A percentile compares a stretch with the other conserved stretches of the same genome.
These are phyloP conservation scores for Bombyx mandarina DNA, from an alignment of 1,140 invertebrate genomes.

Conservation along the genomic window DNA sequence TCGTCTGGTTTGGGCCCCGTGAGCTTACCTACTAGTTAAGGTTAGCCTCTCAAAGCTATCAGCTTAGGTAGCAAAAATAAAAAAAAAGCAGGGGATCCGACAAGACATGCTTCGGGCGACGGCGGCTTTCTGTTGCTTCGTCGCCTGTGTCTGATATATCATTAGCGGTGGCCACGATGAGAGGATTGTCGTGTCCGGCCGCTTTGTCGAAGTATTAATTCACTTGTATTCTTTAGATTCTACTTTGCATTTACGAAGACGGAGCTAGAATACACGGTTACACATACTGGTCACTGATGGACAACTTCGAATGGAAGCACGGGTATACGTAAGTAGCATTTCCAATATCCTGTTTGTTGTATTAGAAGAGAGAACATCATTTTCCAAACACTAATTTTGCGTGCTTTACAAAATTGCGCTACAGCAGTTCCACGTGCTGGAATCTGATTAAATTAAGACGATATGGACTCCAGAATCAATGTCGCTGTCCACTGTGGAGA, in stretches of 20 bases:
- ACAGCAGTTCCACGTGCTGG: not conserved
- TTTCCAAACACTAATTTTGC: not conserved
- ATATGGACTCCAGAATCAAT: not conserved
- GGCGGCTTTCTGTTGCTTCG: not conserved
- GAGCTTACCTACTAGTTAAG: too few species aligned
- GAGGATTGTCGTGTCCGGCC: too few species aligned
- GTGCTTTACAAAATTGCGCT: not conserved
- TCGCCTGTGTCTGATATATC: slow-evolving; percentile 16
- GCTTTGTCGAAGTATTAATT: too few species aligned
- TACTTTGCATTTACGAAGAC: slow-evolving; percentile 12
- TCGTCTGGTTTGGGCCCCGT: too few species aligned
- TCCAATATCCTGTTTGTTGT: not conserved
- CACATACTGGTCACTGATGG: slow-evolving; percentile 68
- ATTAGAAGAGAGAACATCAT: not conserved
- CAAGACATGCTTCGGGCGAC: not conserved
- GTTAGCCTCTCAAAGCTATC: too few species aligned
- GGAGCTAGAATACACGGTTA: slow-evolving; percentile 62
- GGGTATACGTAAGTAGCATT: slow-evolving; percentile 6
- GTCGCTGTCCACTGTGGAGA: not conserved
- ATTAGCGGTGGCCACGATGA: slow-evolving; percentile 3
- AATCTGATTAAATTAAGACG: not conserved
- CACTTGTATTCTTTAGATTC: not conserved
- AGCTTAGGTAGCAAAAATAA: too few species aligned
- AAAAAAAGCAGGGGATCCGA: too few species aligned
- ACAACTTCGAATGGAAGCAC: slow-evolving; percentile 68